A percentile compares a stretch with the other conserved stretches of the same genome.
Conservation (phyloP, 2,888 invertebrate genomes). For the Cyclophora albipunctata region DNA sequence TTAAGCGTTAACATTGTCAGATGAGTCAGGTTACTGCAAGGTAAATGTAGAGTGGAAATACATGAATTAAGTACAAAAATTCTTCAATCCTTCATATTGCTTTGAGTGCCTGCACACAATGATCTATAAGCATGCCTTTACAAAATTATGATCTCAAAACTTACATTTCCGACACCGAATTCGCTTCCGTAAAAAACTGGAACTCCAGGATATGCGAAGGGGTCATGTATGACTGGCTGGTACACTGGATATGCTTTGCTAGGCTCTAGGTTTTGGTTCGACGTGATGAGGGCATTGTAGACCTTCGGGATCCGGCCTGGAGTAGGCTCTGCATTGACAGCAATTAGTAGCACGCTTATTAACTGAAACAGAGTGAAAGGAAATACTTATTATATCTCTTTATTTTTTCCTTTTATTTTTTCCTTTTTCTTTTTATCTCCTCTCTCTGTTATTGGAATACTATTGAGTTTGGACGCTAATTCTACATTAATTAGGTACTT, state of each 20-base stretch:
- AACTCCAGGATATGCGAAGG: constrained; percentile 67
- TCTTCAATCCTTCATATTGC: too few species aligned
- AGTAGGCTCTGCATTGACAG: constrained; percentile 42
- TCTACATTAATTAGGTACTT: too few species aligned
- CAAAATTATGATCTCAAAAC: constrained; percentile 14
- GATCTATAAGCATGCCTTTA: neutral
- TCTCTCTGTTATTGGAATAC: too few species aligned
- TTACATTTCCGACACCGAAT: constrained; percentile 48
- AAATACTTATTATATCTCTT: neutral
- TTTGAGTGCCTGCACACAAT: too few species aligned
- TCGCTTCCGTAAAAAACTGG: constrained; percentile 54
- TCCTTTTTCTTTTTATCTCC: constrained; percentile 9
- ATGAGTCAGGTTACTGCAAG: too few species aligned
- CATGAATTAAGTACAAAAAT: too few species aligned
- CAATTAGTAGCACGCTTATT: constrained; percentile 31
- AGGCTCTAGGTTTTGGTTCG: constrained; percentile 83
- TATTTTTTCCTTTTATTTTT: constrained; percentile 21
- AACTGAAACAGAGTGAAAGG: constrained; percentile 36
- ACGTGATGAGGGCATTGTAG: constrained; percentile 86
- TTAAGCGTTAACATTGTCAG: too few species aligned
- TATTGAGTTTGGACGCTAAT: too few species aligned
- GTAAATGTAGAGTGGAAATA: too few species aligned
- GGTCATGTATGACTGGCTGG: constrained; percentile 81
- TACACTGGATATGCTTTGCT: constrained; percentile 84
- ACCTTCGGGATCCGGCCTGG: constrained; percentile 82